phyloP scores from a whole-genome alignment of 2,888 invertebrate genomes.

The Eledona agricola region DNA sequence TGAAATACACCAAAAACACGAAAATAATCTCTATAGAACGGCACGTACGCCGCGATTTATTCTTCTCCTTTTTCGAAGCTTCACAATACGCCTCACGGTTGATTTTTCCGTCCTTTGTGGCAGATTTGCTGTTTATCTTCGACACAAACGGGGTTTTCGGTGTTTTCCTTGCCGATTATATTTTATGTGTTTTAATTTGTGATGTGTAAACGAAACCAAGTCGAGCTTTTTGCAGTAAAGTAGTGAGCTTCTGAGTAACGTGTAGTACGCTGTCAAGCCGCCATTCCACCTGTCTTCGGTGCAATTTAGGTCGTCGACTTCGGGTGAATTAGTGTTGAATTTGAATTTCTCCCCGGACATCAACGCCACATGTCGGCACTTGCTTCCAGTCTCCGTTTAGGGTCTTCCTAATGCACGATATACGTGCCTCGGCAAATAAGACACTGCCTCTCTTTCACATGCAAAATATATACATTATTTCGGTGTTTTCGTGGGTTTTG shows the following conservation, averaged over 20 bases:
- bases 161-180: constrained; percentile 1
- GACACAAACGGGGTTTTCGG: neutral
- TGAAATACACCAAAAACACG: constrained; percentile 23
- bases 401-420: constrained; percentile 34
- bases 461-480: constrained; percentile 24
- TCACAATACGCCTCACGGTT: constrained; percentile 1
- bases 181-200: too few species aligned
- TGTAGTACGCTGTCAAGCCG: neutral
- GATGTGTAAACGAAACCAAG: neutral
- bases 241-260: neutral
- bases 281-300: constrained; percentile 26
- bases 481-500: constrained; percentile 12
- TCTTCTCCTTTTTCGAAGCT: constrained; percentile 2
- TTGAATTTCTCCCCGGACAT: constrained; percentile 35
- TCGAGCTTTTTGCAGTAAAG: too few species aligned
- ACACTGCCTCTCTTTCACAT: constrained; percentile 20
- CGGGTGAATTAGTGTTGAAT: constrained; percentile 27
- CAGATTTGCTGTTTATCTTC: constrained; percentile 1
- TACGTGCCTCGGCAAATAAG: constrained; percentile 34
- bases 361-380: constrained; percentile 35
- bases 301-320: constrained; percentile 25
- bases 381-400: constrained; percentile 25
- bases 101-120: constrained; percentile 1
- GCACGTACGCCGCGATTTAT: constrained; percentile 16
- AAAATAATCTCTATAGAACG: constrained; percentile 21